phyloP scores from a whole-genome alignment of 1,140 invertebrate genomes.

The Lasioglossum albipes region DNA sequence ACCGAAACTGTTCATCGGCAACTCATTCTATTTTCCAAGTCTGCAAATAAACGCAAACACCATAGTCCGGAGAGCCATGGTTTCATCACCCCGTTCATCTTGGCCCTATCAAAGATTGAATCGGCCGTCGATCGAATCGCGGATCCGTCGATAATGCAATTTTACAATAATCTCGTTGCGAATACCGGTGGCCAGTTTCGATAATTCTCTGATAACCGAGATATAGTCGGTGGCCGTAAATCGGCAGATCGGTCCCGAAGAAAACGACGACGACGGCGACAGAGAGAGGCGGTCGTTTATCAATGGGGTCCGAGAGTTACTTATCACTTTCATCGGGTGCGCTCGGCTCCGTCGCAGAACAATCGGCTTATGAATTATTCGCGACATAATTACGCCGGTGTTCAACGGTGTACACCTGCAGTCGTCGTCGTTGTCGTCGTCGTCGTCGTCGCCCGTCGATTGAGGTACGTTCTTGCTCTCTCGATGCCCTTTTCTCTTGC shows the following conservation, averaged over 20 bases:
- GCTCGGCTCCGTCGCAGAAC: constrained; percentile 1
- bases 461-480: too few relatives aligned
- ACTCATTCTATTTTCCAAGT: too few relatives aligned
- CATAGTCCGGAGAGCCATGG: too few relatives aligned
- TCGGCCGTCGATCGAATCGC: neutral
- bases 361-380: constrained; percentile 47
- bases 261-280: too few relatives aligned
- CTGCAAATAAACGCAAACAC: too few relatives aligned
- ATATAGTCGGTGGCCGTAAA: too few relatives aligned
- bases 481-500: constrained; percentile 26
- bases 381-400: constrained; percentile 38
- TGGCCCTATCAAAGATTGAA: too few relatives aligned
- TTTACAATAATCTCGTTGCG: neutral
- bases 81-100: too few relatives aligned
- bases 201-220: neutral
- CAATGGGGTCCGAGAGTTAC: neutral
- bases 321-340: constrained; percentile 32
- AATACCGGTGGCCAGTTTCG: neutral
- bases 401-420: constrained; percentile 19
- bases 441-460: too few relatives aligned
- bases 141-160: neutral
- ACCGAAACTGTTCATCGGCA: too few relatives aligned
- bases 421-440: too few relatives aligned
- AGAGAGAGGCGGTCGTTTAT: neutral
- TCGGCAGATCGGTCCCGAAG: too few relatives aligned